Conservation (phyloP, 1,140 invertebrate genomes). For the Stegodyphus mimosarum region DNA sequence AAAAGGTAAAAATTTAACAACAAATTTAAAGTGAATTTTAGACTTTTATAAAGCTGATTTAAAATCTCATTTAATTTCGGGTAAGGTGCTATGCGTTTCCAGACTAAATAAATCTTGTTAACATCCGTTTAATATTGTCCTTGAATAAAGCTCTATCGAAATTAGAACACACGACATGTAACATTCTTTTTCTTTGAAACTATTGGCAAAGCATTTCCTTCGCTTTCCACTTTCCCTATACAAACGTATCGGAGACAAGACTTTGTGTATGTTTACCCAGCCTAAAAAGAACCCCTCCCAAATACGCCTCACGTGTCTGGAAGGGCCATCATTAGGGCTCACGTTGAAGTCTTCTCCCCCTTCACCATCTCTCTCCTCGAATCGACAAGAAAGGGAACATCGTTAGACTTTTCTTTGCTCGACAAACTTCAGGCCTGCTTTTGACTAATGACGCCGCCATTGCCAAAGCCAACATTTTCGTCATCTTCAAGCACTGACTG, state of each 20-base stretch:
- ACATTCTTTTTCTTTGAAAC: too few relatives aligned
- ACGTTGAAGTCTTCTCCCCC: slow-evolving; percentile 27
- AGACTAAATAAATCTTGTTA: too few relatives aligned
- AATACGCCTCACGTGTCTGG: slow-evolving; percentile 20
- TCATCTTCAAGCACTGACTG: neutral
- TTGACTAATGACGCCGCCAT: slow-evolving; percentile 44
- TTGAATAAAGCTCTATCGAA: too few relatives aligned
- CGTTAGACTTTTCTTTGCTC: slow-evolving; percentile 55
- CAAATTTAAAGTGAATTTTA: too few relatives aligned
- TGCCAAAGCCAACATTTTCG: neutral
- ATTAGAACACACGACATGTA: too few relatives aligned
- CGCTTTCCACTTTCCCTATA: slow-evolving; percentile 1
- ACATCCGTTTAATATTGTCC: too few relatives aligned
- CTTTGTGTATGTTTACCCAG: slow-evolving; percentile 45
- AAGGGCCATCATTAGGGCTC: slow-evolving; percentile 34
- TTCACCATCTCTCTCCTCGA: too few relatives aligned
- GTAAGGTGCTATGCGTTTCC: too few relatives aligned
- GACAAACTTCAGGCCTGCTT: slow-evolving; percentile 51
- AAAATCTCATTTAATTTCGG: too few relatives aligned
- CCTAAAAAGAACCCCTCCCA: slow-evolving; percentile 19
- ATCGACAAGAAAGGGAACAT: slow-evolving; percentile 42
- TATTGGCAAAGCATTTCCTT: too few relatives aligned
- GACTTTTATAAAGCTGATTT: too few relatives aligned
- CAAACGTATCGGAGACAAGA: slow-evolving; percentile 25
- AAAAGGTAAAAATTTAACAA: too few relatives aligned